Evolutionary conservation across 2,113 vertebrate species (phyloP).

Genomic region (Larimichthys polyactis): DNA sequence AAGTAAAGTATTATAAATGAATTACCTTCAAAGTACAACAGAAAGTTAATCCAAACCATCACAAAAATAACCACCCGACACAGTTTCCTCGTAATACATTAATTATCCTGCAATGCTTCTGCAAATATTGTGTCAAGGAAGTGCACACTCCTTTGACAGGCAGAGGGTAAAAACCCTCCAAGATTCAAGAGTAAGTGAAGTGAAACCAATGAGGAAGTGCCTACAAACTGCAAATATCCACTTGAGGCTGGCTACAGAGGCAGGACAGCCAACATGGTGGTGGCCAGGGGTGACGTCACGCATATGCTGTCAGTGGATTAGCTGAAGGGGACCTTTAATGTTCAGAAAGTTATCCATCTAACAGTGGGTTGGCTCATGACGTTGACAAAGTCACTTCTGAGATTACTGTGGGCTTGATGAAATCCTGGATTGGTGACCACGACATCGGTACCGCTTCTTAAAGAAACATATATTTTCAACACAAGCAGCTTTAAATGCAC

Average conservation of each 20-base stretch:
- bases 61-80: not conserved
- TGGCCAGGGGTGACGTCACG: too few species aligned
- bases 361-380: constrained; percentile 20
- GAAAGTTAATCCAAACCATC: not conserved
- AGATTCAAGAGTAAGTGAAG: constrained; percentile 24
- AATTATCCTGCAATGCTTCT: not conserved
- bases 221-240: too few species aligned
- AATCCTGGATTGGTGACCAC: not conserved
- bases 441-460: not conserved
- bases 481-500: not conserved
- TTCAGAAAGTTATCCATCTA: constrained; percentile 48
- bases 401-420: constrained; percentile 16
- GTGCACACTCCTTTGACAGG: constrained; percentile 24
- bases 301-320: constrained; percentile 37
- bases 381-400: constrained; percentile 4
- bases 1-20: constrained; percentile 1
- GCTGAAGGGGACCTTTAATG: constrained; percentile 43
- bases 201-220: too few species aligned
- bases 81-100: not conserved
- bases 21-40: not conserved
- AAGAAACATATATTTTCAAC: not conserved
- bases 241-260: too few species aligned
- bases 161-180: constrained; percentile 27
- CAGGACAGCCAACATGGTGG: too few species aligned
- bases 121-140: not conserved